Base-by-base conservation (phyloP, 2,797 vertebrate genomes). In the Dallia pectoralis region DNA sequence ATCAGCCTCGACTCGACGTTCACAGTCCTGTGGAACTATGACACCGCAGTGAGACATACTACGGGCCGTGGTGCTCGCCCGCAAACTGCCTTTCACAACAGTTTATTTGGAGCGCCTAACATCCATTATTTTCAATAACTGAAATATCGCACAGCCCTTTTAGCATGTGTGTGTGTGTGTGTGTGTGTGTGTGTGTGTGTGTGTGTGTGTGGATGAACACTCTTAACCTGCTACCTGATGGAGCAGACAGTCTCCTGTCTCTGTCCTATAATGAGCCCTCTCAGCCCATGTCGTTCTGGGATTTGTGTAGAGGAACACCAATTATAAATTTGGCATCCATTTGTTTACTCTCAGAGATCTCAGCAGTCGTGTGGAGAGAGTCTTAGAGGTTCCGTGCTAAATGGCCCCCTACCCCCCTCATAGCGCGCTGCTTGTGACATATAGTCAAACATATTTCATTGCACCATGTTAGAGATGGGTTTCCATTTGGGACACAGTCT, bases 241-340 rank as follows among this genome's bases (percentile, higher is more conserved):
- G 63, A 32, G 48, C 44, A 67, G 14, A 47, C 47, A 53, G 71
- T 22, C n/a, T 49, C 49, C 48, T 11, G 29, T 9, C 40, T 69
- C 22, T 49, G 5, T 14, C 40, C 33, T 59, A 48, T 61, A 40
- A 22, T n/a, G 47, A 14, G 49, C 40, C 22, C 65, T n/a, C 16
- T 65, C 51, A 44, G 40, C 40, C 40, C 40, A 44, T 22, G 64
- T 49, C 14, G 15, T 63, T 73, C 59, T 69, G 72, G 51, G 78
- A 74, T 70, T 49, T 30, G 15, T 30, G 62, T 63, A 33, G 66
- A 22, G 30, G 22, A 82, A 77, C n/a, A 67, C 74, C 64, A 76
- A 70, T 82, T 76, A 76, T 67, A 64, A 59, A 79, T 68, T 71
- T 73, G 44, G 71, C 64, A 69, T 79, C 67, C 69, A 53, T 77